phyloP scores from a whole-genome alignment of 2,113 vertebrate species.

The Amblyopsis rosae region DNA sequence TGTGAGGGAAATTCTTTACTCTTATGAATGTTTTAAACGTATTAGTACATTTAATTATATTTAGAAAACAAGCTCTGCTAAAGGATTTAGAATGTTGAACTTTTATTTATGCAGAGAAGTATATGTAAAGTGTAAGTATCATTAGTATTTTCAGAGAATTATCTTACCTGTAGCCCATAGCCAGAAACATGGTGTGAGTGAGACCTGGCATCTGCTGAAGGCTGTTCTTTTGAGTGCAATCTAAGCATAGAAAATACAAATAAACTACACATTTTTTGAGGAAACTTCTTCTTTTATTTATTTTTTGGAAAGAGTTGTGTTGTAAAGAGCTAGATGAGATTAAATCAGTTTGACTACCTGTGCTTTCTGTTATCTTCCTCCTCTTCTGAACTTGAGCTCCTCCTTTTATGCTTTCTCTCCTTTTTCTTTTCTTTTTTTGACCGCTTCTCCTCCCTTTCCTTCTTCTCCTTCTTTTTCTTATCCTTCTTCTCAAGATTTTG shows the following conservation, averaged over 20 bases:
- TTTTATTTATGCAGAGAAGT: background rate
- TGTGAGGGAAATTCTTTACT: no score
- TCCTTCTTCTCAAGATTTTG: constrained; percentile 86
- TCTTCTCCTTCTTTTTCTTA: constrained; percentile 85
- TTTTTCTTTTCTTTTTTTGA: constrained; percentile 80
- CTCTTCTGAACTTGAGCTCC: constrained; percentile 74
- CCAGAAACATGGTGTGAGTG: constrained; percentile 68
- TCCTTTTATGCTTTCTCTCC: constrained; percentile 80
- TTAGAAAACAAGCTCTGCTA: no score
- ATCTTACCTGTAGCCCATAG: constrained; percentile 87
- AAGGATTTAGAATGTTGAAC: background rate
- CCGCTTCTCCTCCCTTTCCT: constrained; percentile 81
- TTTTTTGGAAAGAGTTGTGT: no score
- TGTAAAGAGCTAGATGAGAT: background rate
- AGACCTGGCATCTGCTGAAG: constrained; percentile 46
- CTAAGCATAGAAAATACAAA: constrained; percentile 57
- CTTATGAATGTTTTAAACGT: no score
- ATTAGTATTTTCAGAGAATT: background rate
- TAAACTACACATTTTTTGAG: background rate
- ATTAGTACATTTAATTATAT: no score
- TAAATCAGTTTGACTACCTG: constrained; percentile 35
- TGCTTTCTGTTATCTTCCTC: constrained; percentile 68
- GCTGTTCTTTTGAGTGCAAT: constrained; percentile 65
- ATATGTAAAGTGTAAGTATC: background rate
- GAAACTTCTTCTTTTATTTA: background rate